Conservation (phyloP, 2,113 vertebrate genomes). For the Mastomys natalensis region DNA sequence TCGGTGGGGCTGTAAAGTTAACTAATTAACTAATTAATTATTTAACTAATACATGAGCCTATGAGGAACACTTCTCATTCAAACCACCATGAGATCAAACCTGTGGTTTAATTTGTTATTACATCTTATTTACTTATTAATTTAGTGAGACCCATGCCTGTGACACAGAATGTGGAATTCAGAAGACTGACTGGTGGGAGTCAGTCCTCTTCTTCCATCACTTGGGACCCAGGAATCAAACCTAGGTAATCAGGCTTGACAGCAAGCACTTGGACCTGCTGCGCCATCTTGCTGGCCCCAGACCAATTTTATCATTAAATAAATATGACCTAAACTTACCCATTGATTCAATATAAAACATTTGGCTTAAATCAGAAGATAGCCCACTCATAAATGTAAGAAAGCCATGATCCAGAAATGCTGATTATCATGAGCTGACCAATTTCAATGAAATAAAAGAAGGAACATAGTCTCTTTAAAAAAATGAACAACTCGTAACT, state of each 20-base stretch:
- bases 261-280: neutral
- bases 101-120: neutral
- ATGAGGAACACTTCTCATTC: neutral
- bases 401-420: neutral
- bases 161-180: neutral
- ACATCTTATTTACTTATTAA: neutral
- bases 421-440: neutral
- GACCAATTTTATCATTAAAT: neutral
- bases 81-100: neutral
- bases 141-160: neutral
- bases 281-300: neutral
- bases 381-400: neutral
- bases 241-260: neutral
- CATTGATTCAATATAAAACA: neutral
- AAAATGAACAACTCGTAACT: neutral
- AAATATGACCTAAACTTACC: neutral
- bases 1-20: too few relatives aligned
- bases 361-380: neutral
- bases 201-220: too few relatives aligned
- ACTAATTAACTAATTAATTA: too few relatives aligned
- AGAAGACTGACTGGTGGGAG: neutral
- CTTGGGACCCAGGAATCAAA: neutral
- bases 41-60: neutral
- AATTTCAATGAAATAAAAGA: neutral
- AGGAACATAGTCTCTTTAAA: neutral